Conservation (phyloP, 2,113 vertebrate genomes). For the Connochaetes taurinus region DNA sequence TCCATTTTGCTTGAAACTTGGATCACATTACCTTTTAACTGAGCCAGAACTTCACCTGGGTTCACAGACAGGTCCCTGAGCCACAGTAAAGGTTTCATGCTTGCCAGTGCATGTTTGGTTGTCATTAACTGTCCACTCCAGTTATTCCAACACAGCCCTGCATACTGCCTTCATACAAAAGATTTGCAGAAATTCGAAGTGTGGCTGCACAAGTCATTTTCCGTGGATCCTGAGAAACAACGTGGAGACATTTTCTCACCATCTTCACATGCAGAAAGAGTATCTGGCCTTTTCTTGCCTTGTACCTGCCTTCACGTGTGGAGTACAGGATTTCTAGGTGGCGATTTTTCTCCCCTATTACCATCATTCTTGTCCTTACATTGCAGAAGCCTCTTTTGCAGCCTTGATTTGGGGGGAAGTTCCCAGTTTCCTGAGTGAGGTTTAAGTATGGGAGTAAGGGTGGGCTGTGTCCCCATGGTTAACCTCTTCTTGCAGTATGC, state of each 20-base stretch:
- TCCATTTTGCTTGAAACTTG: conserved; percentile 34
- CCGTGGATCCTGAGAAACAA: not conserved
- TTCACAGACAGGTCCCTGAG: not conserved
- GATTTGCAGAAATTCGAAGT: not conserved
- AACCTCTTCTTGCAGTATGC: not conserved
- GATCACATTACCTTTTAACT: not conserved
- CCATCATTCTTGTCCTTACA: not conserved
- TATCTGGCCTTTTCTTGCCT: not conserved
- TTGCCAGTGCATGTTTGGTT: not conserved
- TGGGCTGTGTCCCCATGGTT: not conserved
- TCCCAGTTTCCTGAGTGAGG: not conserved
- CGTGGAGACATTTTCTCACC: not conserved
- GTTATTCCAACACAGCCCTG: not conserved
- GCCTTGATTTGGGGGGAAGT: not conserved
- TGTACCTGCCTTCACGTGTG: not conserved
- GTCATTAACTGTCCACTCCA: not conserved
- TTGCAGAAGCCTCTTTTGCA: not conserved
- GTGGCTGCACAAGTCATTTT: not conserved
- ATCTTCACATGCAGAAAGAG: not conserved
- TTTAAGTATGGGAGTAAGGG: not conserved
- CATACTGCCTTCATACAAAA: not conserved
- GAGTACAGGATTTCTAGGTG: not conserved
- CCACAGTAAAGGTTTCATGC: not conserved
- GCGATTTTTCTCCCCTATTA: not conserved
- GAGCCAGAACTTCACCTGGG: not conserved